A percentile compares a stretch with the other conserved stretches of the same genome.
phyloP scores from a whole-genome alignment of 2,113 vertebrate genomes.

The Lepus americanus region DNA sequence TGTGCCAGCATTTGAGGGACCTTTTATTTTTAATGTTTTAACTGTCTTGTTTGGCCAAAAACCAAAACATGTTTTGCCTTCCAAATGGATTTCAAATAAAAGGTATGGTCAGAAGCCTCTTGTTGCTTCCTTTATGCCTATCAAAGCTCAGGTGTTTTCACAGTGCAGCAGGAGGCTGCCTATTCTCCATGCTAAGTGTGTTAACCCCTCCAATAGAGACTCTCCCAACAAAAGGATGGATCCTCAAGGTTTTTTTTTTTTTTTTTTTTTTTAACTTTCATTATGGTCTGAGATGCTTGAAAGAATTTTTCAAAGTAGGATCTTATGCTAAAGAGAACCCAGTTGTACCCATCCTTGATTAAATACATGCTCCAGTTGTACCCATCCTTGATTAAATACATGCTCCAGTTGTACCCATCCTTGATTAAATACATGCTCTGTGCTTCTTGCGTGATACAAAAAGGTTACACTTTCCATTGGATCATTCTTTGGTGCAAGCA shows the following conservation, averaged over 20 bases:
- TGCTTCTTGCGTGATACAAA: not conserved
- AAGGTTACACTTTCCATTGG: not conserved
- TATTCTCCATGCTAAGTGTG: not conserved
- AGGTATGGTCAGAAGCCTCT: not conserved
- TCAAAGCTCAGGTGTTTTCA: not conserved
- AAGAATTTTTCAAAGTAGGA: not conserved
- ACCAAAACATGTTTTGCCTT: constrained; percentile 32
- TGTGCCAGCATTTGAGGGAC: not conserved
- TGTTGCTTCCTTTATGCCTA: not conserved
- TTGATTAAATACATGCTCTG: not conserved
- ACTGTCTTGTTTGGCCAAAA: constrained; percentile 28
- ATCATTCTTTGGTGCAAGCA: not conserved
- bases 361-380: not conserved
- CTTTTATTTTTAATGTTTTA: constrained; percentile 59
- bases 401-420: rapidly evolving
- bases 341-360: not conserved
- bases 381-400: not conserved
- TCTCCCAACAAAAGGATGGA: not conserved
- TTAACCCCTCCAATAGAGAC: not conserved
- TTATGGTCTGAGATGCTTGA: not conserved
- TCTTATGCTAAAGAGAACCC: not conserved
- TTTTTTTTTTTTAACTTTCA: not conserved
- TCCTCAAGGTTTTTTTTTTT: not conserved
- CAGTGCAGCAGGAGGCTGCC: not conserved
- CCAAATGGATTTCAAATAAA: not conserved